phyloP scores from a whole-genome alignment of 1,140 invertebrate species.

The Argopecten irradians region DNA sequence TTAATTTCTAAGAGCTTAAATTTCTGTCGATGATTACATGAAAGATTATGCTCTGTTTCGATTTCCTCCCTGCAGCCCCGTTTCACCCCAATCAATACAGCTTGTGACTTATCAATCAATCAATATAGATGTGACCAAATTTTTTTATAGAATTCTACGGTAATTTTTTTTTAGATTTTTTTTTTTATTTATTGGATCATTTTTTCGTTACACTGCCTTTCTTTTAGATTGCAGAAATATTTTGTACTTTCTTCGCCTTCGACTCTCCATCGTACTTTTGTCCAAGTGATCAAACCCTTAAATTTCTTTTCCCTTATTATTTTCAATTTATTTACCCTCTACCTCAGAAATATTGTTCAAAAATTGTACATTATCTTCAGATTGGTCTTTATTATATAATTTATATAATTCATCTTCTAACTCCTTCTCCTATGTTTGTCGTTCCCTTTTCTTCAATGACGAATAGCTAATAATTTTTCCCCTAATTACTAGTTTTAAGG shows the following conservation, averaged over 20 bases:
- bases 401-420: conserved; percentile 10
- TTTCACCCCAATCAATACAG: conserved; percentile 35
- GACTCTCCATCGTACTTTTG: conserved; percentile 35
- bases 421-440: conserved; percentile 25
- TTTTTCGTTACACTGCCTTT: conserved; percentile 31
- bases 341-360: background rate
- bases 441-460: conserved; percentile 32
- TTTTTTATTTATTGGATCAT: background rate
- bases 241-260: conserved; percentile 33
- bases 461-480: conserved; percentile 38
- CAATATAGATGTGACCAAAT: background rate
- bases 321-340: conserved; percentile 36
- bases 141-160: background rate
- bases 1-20: background rate
- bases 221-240: too few species aligned
- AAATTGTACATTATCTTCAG: background rate
- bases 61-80: background rate
- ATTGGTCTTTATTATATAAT: background rate
- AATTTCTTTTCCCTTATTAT: conserved; percentile 35
- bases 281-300: conserved; percentile 27
- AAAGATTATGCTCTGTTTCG: background rate
- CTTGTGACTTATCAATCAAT: conserved; percentile 35
- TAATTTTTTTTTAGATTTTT: conserved; percentile 31
- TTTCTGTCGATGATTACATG: background rate
- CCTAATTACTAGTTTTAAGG: conserved; percentile 37